Percentiles rank a stretch among this genome's conserved stretches.
phyloP scores from a whole-genome alignment of 2,797 vertebrate genomes.

The Pygocentrus nattereri region DNA sequence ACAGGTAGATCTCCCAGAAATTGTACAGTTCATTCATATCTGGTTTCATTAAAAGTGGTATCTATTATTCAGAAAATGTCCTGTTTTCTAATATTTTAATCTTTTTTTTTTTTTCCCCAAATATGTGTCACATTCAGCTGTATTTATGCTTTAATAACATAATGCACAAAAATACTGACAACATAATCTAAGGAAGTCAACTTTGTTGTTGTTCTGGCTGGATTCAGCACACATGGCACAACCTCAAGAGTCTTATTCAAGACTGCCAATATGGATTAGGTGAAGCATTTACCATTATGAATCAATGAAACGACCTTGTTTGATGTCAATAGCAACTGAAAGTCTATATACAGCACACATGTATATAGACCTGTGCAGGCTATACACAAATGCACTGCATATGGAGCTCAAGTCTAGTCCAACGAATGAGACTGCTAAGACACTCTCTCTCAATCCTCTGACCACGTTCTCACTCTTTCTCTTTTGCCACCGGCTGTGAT shows the following conservation, averaged over 20 bases:
- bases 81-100: background rate
- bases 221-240: conserved; percentile 34
- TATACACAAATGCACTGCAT: conserved; percentile 57
- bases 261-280: conserved; percentile 69
- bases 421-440: conserved; percentile 1
- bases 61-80: background rate
- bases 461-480: conserved; percentile 51
- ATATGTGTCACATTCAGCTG: background rate
- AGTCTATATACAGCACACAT: conserved; percentile 64
- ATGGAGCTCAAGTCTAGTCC: background rate
- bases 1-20: too few relatives aligned
- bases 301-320: conserved; percentile 82
- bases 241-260: conserved; percentile 57
- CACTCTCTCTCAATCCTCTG: conserved; percentile 9
- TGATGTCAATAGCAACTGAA: conserved; percentile 76
- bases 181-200: conserved; percentile 1
- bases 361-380: conserved; percentile 58
- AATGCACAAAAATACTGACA: conserved; percentile 6
- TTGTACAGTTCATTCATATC: too few relatives aligned
- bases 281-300: conserved; percentile 71
- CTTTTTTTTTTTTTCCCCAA: background rate
- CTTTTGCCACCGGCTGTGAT: conserved; percentile 67
- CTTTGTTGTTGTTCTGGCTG: background rate
- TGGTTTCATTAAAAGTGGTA: too few relatives aligned
- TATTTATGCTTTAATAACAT: background rate